Evolutionary conservation across 2,113 vertebrate genomes (phyloP), one percentile per base, ranked within the genome.

Genomic region (Rousettus leschenaultii): DNA sequence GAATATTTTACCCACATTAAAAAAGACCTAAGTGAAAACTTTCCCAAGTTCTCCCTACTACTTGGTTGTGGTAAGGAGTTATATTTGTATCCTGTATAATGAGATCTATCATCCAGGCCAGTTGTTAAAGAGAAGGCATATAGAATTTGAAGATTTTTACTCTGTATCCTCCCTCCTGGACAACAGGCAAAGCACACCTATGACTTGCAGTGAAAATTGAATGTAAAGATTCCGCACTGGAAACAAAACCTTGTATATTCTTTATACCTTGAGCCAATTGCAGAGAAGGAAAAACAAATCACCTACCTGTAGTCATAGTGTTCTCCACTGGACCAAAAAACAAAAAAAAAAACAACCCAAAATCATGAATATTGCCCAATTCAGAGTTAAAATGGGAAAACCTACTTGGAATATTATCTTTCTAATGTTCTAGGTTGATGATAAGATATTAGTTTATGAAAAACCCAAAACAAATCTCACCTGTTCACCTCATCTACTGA

Each of bases 141-240:
- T 40, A 28, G 15, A 35, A 4, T 35, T 12, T 12, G 15, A 94
- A 8, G 6, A 15, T 43, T 35, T 74, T 40, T 11, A n/a, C 30
- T 77, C 48, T 68, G 8, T 15, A 51, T 0, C 15, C 40, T 80
- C 13, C 35, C 70, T 90, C 9, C 55, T 11, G 45, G 30, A 26
- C 19, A 22, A 33, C 33, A 84, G 18, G 2, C 19, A 6, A 19
- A 68, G 1, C 4, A 16, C 0, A 21, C 2, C 10, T 1, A 4
- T 7, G n/a, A 30, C 2, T 3, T n/a, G 0, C 3, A 35, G 43
- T 53, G 14, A 59, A 66, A 68, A 51, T 0, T 14, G 5, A 33
- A 3, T 1, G n/a, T 45, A 15, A 8, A n/a, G 2, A 35, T 14
- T 51, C 19, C 35, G 45, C 11, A 86, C 8, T 11, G 35, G 26